Evolutionary conservation across 1,140 invertebrate species (phyloP).

Genomic region (Lepidurus couesii): DNA sequence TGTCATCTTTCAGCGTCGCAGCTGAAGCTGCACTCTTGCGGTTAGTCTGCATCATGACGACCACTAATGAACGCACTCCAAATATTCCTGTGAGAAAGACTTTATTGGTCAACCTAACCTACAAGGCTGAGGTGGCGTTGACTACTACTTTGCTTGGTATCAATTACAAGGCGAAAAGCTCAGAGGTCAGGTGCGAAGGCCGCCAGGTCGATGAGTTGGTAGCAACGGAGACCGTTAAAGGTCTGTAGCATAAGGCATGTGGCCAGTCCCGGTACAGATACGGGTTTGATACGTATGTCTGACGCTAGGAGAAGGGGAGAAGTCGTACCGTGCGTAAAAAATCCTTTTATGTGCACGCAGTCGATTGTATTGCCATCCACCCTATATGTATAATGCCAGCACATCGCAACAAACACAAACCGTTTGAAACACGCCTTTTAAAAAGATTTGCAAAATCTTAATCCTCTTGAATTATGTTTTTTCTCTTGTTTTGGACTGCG

Average conservation of each 20-base stretch:
- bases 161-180: neutral
- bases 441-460: slow-evolving; percentile 20
- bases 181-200: slow-evolving; percentile 20
- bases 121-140: neutral
- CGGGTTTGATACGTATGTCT: no score
- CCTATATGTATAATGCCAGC: slow-evolving; percentile 21
- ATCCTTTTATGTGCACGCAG: neutral
- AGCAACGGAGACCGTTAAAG: neutral
- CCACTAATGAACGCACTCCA: neutral
- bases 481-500: neutral
- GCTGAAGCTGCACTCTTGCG: neutral
- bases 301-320: no score
- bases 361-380: slow-evolving; percentile 21
- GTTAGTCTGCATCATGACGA: neutral
- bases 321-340: neutral
- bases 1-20: neutral
- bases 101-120: neutral
- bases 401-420: slow-evolving; percentile 15
- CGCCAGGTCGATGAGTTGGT: slow-evolving; percentile 10
- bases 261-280: neutral
- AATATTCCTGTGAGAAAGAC: neutral
- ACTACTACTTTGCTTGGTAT: neutral
- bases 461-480: neutral
- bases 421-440: slow-evolving; percentile 19
- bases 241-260: neutral